Conservation (phyloP, 2,888 invertebrate species). For the Tetrapedia diversipes region DNA sequence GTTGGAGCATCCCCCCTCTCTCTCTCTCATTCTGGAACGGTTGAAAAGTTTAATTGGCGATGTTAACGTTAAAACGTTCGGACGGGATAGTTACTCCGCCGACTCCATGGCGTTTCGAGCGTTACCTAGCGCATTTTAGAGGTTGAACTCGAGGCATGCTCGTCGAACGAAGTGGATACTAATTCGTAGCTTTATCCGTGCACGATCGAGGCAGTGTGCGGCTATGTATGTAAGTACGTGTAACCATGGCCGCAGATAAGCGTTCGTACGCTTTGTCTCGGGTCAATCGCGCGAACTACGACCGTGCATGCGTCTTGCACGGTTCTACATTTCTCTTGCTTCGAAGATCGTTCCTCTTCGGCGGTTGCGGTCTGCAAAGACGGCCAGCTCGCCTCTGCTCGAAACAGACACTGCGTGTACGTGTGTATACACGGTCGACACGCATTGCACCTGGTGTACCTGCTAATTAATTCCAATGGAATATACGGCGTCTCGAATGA, state of each 20-base stretch:
- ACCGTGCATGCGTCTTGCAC: slow-evolving; percentile 28
- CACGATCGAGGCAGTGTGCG: slow-evolving; percentile 11
- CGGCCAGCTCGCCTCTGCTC: slow-evolving; percentile 31
- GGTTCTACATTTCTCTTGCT: slow-evolving; percentile 41
- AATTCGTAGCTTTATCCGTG: slow-evolving; percentile 29
- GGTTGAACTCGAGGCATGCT: neutral
- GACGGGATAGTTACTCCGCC: neutral
- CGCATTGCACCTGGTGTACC: slow-evolving; percentile 38
- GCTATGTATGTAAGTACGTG: no score
- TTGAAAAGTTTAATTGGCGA: slow-evolving; percentile 22
- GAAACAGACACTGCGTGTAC: slow-evolving; percentile 5
- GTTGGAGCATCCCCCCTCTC: neutral
- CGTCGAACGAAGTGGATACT: slow-evolving; percentile 5
- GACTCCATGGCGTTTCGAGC: neutral
- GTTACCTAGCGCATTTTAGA: neutral
- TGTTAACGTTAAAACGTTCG: slow-evolving; percentile 12
- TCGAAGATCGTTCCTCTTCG: slow-evolving; percentile 52
- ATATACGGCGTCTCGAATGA: slow-evolving; percentile 14
- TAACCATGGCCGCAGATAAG: slow-evolving; percentile 13
- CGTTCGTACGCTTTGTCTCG: slow-evolving; percentile 30
- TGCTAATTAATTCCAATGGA: slow-evolving; percentile 50
- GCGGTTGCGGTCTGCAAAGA: slow-evolving; percentile 59
- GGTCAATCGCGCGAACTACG: slow-evolving; percentile 28
- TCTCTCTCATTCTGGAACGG: no score
- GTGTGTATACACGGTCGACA: slow-evolving; percentile 15